Evolutionary conservation across 1,140 invertebrate genomes (phyloP).

Genomic region (Philaenus spumarius): DNA sequence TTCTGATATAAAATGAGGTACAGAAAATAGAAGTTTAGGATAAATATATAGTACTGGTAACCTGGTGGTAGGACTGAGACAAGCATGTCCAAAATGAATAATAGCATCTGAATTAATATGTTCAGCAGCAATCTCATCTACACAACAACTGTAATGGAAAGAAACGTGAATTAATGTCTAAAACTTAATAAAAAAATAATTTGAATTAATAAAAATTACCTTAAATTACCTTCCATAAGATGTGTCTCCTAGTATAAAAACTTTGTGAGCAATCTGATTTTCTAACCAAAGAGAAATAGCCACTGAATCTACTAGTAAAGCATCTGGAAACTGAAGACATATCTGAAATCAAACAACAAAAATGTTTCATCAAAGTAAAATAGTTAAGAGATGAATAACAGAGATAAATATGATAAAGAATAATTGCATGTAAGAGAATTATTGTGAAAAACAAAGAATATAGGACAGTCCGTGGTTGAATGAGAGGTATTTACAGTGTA

Average conservation of each 20-base stretch:
- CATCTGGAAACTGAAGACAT: slow-evolving; percentile 88
- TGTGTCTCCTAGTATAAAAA: slow-evolving; percentile 88
- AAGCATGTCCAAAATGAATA: slow-evolving; percentile 87
- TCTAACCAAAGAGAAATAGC: slow-evolving; percentile 58
- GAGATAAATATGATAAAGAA: no score
- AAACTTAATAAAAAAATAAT: background rate
- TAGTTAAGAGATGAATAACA: no score
- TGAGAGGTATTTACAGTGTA: no score
- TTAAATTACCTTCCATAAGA: slow-evolving; percentile 76
- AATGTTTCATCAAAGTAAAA: no score
- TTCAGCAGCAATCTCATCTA: slow-evolving; percentile 84
- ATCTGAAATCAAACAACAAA: slow-evolving; percentile 60
- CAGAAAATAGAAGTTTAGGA: slow-evolving; percentile 50
- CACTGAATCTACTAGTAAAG: slow-evolving; percentile 62
- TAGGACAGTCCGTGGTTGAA: no score
- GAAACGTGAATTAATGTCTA: background rate
- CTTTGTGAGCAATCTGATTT: slow-evolving; percentile 45
- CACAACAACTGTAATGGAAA: slow-evolving; percentile 68
- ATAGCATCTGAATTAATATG: slow-evolving; percentile 78
- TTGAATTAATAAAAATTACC: background rate
- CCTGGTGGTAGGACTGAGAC: slow-evolving; percentile 60
- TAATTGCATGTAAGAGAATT: no score
- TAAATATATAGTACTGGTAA: slow-evolving; percentile 69
- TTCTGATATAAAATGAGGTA: slow-evolving; percentile 36
- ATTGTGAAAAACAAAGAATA: no score